Percentiles rank a stretch among this genome's conserved stretches.
Conservation (phyloP, 2,113 vertebrate genomes). For the Pogonocichla stellata region DNA sequence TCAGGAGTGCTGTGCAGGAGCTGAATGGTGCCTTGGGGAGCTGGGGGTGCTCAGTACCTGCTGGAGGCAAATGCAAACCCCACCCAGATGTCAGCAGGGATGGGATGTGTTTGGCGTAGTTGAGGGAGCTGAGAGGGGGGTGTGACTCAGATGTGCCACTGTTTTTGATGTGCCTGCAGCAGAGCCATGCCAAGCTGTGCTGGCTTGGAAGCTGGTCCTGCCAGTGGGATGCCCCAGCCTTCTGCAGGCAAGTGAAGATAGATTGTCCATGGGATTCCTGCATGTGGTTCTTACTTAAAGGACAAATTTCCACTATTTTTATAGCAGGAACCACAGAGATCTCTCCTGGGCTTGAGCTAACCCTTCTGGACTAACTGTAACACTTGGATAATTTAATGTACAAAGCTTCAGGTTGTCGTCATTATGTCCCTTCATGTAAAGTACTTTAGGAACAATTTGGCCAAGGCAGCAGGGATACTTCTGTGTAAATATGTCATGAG, state of each 20-base stretch:
- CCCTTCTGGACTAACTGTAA: neutral
- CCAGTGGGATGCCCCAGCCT: neutral
- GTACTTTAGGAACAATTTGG: constrained; percentile 16
- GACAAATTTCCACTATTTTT: neutral
- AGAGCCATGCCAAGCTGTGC: neutral
- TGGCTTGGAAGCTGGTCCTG: neutral
- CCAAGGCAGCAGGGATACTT: neutral
- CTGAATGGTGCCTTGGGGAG: fast-evolving
- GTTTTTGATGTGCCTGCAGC: fast-evolving
- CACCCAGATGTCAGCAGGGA: too few relatives aligned
- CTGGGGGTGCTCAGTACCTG: neutral
- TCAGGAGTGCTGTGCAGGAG: neutral
- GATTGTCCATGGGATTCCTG: neutral
- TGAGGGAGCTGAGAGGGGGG: neutral
- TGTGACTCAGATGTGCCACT: fast-evolving
- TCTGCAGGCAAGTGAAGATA: neutral
- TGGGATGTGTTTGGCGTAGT: neutral
- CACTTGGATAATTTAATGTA: neutral
- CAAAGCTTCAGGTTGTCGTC: neutral
- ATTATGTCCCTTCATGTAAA: neutral
- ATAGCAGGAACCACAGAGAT: neutral
- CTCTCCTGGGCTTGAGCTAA: neutral
- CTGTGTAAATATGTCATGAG: constrained; percentile 49
- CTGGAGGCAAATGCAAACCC: neutral
- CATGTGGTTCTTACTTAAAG: neutral